These are phyloP conservation scores for Cerastis rubricosa DNA, from an alignment of 2,888 invertebrate genomes.

Conservation along the genomic window DNA sequence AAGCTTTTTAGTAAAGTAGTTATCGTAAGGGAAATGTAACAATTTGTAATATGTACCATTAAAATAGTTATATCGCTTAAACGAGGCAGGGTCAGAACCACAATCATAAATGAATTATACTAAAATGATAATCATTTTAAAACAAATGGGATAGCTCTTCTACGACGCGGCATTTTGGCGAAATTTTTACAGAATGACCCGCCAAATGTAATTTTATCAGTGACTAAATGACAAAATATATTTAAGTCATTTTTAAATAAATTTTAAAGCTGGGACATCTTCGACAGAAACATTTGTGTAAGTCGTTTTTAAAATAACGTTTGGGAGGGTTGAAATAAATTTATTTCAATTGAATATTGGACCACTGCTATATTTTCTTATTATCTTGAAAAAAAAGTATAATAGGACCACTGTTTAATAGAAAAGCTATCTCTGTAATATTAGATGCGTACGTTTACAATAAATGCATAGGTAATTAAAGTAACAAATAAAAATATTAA, in stretches of 20 bases:
- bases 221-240: slow-evolving; percentile 39
- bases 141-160: slow-evolving; percentile 84
- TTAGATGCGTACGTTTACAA: slow-evolving; percentile 77
- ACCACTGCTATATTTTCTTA: slow-evolving; percentile 87
- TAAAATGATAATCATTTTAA: slow-evolving; percentile 77
- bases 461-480: slow-evolving; percentile 71
- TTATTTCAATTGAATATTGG: slow-evolving; percentile 77
- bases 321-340: slow-evolving; percentile 38
- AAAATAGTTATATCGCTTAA: slow-evolving; percentile 87
- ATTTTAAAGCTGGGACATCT: slow-evolving; percentile 33
- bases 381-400: slow-evolving; percentile 70
- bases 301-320: slow-evolving; percentile 60
- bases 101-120: slow-evolving; percentile 83
- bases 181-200: slow-evolving; percentile 52
- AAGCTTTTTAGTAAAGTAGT: slow-evolving; percentile 82
- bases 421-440: slow-evolving; percentile 87
- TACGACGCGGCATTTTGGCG: slow-evolving; percentile 67
- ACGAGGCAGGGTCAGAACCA: slow-evolving; percentile 90
- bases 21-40: slow-evolving; percentile 72
- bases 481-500: slow-evolving; percentile 65
- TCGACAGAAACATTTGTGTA: slow-evolving; percentile 38
- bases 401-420: slow-evolving; percentile 85
- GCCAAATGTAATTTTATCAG: slow-evolving; percentile 52
- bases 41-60: slow-evolving; percentile 83
- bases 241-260: slow-evolving; percentile 44